phyloP scores from a whole-genome alignment of 2,888 invertebrate species.

The Pherbina coryleti region DNA sequence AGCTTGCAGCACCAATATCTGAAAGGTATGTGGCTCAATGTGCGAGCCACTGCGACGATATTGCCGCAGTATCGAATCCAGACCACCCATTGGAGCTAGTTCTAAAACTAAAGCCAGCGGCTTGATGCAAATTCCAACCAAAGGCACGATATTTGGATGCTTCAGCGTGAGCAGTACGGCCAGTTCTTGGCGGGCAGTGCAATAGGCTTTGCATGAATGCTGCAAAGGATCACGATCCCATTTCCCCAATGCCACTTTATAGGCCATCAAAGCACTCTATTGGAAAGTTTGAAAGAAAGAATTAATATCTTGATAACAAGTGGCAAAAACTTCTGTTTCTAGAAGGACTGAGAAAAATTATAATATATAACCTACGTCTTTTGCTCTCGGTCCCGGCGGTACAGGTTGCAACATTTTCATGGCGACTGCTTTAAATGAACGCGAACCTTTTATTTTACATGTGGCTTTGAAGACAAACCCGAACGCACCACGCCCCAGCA shows the following conservation, averaged over 20 bases:
- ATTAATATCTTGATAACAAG: not conserved
- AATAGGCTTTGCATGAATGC: constrained; percentile 95
- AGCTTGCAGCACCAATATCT: constrained; percentile 88
- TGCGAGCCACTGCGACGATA: constrained; percentile 88
- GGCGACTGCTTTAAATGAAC: constrained; percentile 80
- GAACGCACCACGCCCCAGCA: constrained; percentile 96
- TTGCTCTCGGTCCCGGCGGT: constrained; percentile 76
- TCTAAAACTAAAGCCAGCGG: constrained; percentile 91
- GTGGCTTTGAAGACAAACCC: constrained; percentile 93
- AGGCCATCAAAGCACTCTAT: constrained; percentile 68
- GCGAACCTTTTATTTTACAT: constrained; percentile 75
- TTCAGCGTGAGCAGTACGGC: constrained; percentile 86
- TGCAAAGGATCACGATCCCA: constrained; percentile 95
- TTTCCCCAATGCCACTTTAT: constrained; percentile 81
- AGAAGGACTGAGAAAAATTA: not conserved
- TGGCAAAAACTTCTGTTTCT: constrained; percentile 24
- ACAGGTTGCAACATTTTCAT: constrained; percentile 97
- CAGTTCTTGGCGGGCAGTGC: constrained; percentile 94
- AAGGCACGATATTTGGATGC: constrained; percentile 92
- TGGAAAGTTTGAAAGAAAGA: not conserved
- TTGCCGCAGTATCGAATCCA: constrained; percentile 86
- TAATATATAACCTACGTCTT: constrained; percentile 62
- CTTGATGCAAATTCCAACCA: constrained; percentile 89
- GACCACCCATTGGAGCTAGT: constrained; percentile 89
- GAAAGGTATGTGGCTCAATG: constrained; percentile 83